Evolutionary conservation across 2,888 invertebrate genomes (phyloP).

Genomic region (Dastarcus helophoroides): DNA sequence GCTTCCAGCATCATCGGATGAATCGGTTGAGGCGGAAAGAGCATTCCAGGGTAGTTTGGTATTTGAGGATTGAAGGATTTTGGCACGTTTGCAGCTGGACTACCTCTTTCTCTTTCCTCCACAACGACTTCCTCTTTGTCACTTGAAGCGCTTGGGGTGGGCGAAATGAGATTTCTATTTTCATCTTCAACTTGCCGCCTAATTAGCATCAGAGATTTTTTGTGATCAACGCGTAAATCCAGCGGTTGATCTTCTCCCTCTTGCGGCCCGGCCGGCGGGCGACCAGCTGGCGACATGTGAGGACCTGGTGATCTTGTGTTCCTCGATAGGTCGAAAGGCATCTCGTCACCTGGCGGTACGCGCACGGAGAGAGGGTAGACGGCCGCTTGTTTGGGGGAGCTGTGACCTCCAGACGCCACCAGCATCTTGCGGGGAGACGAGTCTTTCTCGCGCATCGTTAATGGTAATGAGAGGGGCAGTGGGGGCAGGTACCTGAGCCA

Average conservation of each 20-base stretch:
- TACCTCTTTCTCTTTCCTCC: constrained; percentile 26
- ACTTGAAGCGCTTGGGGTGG: constrained; percentile 37
- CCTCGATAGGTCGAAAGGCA: constrained; percentile 58
- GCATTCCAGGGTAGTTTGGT: constrained; percentile 36
- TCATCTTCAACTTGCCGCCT: constrained; percentile 63
- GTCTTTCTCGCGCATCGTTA: constrained; percentile 83
- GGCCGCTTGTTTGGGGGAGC: constrained; percentile 63
- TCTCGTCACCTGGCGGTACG: constrained; percentile 41
- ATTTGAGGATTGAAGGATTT: constrained; percentile 32
- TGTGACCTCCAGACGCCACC: constrained; percentile 43
- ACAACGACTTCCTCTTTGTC: constrained; percentile 31
- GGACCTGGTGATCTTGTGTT: constrained; percentile 40
- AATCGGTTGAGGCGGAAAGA: constrained; percentile 49
- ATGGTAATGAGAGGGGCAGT: constrained; percentile 39
- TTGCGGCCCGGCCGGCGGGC: constrained; percentile 43
- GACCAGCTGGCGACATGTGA: constrained; percentile 46
- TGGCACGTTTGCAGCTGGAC: constrained; percentile 20
- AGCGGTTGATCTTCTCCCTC: constrained; percentile 64
- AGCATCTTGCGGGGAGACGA: constrained; percentile 83
- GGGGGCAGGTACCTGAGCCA: constrained; percentile 40
- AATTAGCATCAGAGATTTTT: constrained; percentile 45
- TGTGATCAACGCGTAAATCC: constrained; percentile 77
- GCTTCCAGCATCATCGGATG: constrained; percentile 63
- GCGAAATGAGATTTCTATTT: constrained; percentile 71
- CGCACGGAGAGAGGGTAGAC: constrained; percentile 56